Evolutionary conservation across 2,797 vertebrate species (phyloP).

Genomic region (Arrhamphus sclerolepis): DNA sequence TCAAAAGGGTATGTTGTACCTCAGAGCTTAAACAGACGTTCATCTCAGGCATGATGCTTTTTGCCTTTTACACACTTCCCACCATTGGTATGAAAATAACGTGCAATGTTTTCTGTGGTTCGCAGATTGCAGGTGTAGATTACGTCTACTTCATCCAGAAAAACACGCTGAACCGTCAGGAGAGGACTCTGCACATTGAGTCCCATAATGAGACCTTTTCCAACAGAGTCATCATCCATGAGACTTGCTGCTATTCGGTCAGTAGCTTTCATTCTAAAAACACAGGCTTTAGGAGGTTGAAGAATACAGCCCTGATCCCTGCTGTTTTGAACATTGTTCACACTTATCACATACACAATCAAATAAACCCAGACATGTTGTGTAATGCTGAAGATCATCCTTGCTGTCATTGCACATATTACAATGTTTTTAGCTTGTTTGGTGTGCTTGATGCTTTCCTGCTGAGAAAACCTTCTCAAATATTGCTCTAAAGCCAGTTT

Average conservation of each 20-base stretch:
- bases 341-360: constrained; percentile 1
- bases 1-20: constrained; percentile 87
- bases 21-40: not conserved
- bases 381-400: constrained; percentile 15
- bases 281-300: not conserved
- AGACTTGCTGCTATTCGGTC: constrained; percentile 96
- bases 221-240: constrained; percentile 92
- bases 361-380: not conserved
- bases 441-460: constrained; percentile 23
- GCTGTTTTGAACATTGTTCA: not conserved
- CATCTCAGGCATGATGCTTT: not conserved
- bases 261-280: constrained; percentile 60
- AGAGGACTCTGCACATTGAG: constrained; percentile 95
- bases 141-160: constrained; percentile 97
- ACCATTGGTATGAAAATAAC: not conserved
- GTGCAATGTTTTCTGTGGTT: constrained; percentile 10
- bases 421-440: constrained; percentile 19
- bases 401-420: constrained; percentile 13
- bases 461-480: constrained; percentile 1
- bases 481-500: constrained; percentile 36
- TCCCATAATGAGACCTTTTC: constrained; percentile 97
- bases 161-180: constrained; percentile 90
- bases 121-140: constrained; percentile 95
- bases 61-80: not conserved
- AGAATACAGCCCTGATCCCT: not conserved